These are phyloP conservation scores for Cervus canadensis DNA, from an alignment of 2,113 vertebrate genomes.

Conservation along the genomic window DNA sequence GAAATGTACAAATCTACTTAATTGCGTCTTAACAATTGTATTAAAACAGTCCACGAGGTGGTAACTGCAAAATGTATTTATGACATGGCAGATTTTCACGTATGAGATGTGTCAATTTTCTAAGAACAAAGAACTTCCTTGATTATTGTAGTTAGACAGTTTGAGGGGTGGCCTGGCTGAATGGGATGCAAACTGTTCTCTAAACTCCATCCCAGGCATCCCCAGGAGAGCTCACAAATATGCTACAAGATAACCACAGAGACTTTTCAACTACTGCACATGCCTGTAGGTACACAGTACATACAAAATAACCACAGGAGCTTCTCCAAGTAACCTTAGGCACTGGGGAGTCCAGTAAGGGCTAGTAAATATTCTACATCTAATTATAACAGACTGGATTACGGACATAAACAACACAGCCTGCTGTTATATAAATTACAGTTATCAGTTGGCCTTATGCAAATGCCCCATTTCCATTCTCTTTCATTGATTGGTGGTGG, in stretches of 20 bases:
- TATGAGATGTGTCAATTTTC: slow-evolving; percentile 25
- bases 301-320: neutral
- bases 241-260: neutral
- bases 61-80: slow-evolving; percentile 54
- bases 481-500: neutral
- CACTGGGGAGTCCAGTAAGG: neutral
- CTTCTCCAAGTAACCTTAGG: neutral
- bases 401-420: neutral
- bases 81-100: slow-evolving; percentile 49
- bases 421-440: neutral
- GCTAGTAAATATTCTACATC: neutral
- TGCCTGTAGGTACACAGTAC: neutral
- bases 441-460: neutral
- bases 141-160: slow-evolving; percentile 7
- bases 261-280: neutral
- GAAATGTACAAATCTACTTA: neutral
- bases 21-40: neutral
- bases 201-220: neutral
- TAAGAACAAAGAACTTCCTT: slow-evolving; percentile 61
- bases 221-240: neutral
- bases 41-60: slow-evolving; percentile 5
- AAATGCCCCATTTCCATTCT: neutral
- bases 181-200: no score
- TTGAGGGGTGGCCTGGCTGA: neutral
- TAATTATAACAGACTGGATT: neutral